Evolutionary conservation across 2,888 invertebrate genomes (phyloP), one percentile per base, ranked within the genome.

Genomic region (Pristionchus fissidentatus): DNA sequence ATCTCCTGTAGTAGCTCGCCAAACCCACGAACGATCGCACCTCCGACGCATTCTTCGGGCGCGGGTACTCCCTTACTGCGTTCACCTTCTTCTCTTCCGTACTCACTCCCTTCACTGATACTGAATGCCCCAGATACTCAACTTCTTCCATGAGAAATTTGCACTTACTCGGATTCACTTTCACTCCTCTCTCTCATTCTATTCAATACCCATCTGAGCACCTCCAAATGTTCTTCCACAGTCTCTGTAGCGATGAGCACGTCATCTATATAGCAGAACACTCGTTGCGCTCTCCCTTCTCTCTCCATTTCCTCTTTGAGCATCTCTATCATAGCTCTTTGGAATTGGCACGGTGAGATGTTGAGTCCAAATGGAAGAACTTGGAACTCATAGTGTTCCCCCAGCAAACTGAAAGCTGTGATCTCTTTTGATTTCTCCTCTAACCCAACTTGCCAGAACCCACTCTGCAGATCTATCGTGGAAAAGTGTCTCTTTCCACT

Each of bases 361-460:
- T 85, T 79, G 19, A 92, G 77, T 4, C 90, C 90, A 75, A 90
- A 90, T 0, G 89, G 88, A 80, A 91, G 84, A 1, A 88, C 87
- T 15, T 84, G 79, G 80, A 85, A 91, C 73, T 91, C 84, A 46
- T 81, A 92, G 32, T 86, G 86, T 3, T 90, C 87, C 8, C 46
- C 66, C 7, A 84, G 46, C 0, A 86, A 85, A 0, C 86, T 46
- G 66, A 91, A 90, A 10, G 90, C 89, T 4, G 90, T 88, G 52
- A 88, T 88, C 10, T 83, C 83, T 29, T 84, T 85, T 0, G 85
- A 81, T 0, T 85, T 83, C 55, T 87, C 85, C 0, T 57, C 73
- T 60, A 91, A 57, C 19, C 43, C 55, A 0, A 90, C 81, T 43
- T 91, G 89, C 87, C 88, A 89, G 83, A 85, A 90, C 0, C 88